These are phyloP conservation scores for Gymnopithys bicolor DNA, from an alignment of 2,797 vertebrate genomes.

Conservation along the genomic window DNA sequence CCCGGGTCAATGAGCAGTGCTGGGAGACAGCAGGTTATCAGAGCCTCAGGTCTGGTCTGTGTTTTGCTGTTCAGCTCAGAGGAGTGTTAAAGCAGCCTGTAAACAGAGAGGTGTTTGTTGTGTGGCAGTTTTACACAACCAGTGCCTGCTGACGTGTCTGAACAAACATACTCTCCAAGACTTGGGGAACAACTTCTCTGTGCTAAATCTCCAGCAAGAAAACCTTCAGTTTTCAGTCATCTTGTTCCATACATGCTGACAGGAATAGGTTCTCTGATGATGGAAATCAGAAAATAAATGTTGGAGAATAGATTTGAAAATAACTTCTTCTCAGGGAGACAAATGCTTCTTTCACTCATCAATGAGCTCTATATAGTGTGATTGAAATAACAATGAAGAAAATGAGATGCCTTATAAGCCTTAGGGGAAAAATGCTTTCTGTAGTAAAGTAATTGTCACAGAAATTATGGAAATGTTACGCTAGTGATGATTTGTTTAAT, in stretches of 20 bases:
- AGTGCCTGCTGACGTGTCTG: not conserved
- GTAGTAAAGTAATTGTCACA: constrained; percentile 63
- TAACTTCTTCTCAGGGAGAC: constrained; percentile 36
- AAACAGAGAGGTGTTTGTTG: not conserved
- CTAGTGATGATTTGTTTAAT: constrained; percentile 71
- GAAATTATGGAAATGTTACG: constrained; percentile 66
- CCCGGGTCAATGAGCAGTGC: not conserved
- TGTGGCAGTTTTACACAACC: not conserved
- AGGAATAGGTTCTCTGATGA: constrained; percentile 28
- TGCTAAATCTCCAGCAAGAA: not conserved
- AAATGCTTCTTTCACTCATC: constrained; percentile 55
- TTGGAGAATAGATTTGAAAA: constrained; percentile 12
- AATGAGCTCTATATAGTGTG: constrained; percentile 7
- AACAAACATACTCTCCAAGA: not conserved
- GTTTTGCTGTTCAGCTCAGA: not conserved
- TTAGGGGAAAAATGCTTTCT: constrained; percentile 64
- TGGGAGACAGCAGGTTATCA: not conserved
- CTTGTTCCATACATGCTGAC: not conserved
- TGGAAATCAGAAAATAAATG: constrained; percentile 31
- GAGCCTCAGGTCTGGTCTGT: not conserved
- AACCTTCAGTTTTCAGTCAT: not conserved
- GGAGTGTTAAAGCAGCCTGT: not conserved
- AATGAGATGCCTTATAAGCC: constrained; percentile 56
- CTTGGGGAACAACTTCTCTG: not conserved
- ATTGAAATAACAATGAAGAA: constrained; percentile 64